These are phyloP conservation scores for Crotalus tigris DNA, from an alignment of 2,113 vertebrate genomes.

Conservation along the genomic window DNA sequence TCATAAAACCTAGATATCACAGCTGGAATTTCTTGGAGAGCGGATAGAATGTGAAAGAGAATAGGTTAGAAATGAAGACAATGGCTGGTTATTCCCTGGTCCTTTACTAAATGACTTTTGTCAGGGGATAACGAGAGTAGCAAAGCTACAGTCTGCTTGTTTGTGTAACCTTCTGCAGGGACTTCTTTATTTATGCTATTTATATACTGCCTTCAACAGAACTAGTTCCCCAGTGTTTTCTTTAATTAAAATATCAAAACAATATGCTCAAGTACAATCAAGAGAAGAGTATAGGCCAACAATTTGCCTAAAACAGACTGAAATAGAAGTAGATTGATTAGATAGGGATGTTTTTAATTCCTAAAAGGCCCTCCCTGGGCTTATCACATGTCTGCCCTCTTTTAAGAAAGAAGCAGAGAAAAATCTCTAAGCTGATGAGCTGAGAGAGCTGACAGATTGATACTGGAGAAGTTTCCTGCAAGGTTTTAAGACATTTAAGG, in stretches of 20 bases:
- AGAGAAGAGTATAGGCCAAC: background rate
- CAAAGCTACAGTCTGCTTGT: background rate
- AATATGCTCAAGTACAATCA: background rate
- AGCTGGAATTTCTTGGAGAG: background rate
- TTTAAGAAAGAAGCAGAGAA: background rate
- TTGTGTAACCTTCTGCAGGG: background rate
- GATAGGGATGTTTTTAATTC: background rate
- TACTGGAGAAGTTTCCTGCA: background rate
- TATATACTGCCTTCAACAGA: background rate
- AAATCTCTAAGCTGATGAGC: background rate
- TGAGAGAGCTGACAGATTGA: background rate
- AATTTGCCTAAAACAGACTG: background rate
- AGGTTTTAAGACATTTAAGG: background rate
- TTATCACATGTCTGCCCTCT: background rate
- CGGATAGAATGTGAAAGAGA: background rate
- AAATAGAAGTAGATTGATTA: background rate
- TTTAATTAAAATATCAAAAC: background rate
- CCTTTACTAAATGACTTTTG: background rate
- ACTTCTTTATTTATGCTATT: background rate
- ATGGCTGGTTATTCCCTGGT: background rate
- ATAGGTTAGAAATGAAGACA: background rate
- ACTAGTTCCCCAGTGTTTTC: background rate
- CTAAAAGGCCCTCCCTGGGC: background rate
- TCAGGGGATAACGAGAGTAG: background rate
- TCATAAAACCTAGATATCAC: background rate